Conservation (phyloP, 2,797 vertebrate species). For the Trachurus trachurus region DNA sequence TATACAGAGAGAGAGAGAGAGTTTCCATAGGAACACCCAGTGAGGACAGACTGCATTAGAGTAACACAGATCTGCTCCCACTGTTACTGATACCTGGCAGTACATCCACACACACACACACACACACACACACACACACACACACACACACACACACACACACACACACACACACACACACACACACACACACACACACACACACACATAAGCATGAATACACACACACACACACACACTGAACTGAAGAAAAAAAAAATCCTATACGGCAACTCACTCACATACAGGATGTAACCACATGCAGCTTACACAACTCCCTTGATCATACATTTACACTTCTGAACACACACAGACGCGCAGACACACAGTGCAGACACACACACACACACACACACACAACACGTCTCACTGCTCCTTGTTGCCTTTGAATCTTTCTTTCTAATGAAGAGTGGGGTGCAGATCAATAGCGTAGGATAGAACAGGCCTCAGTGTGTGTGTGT, state of each 20-base stretch:
- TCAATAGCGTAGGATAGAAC: conserved; percentile 83
- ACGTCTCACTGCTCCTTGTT: conserved; percentile 70
- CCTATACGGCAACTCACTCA: conserved; percentile 30
- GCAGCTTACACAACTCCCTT: conserved; percentile 72
- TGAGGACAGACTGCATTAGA: conserved; percentile 80
- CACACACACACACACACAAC: conserved; percentile 50
- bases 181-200: conserved; percentile 22
- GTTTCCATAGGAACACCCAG: conserved; percentile 87
- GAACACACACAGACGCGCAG: conserved; percentile 44
- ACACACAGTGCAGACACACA: conserved; percentile 37
- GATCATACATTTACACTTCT: conserved; percentile 68
- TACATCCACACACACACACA: conserved; percentile 39
- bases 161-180: not conserved
- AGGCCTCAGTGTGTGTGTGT: conserved; percentile 53
- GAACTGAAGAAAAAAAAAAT: conserved; percentile 12
- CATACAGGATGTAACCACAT: conserved; percentile 61
- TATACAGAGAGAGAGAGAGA: conserved; percentile 76
- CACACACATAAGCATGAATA: not conserved
- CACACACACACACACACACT: conserved; percentile 2
- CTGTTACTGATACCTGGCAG: conserved; percentile 79
- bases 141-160: not conserved
- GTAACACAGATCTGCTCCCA: conserved; percentile 80
- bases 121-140: conserved; percentile 6
- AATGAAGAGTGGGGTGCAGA: conserved; percentile 85
- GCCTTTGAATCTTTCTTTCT: conserved; percentile 82